A percentile compares a stretch with the other conserved stretches of the same genome.
These are phyloP conservation scores for Astyanax mexicanus DNA, from an alignment of 2,797 vertebrate species.

Conservation along the genomic window DNA sequence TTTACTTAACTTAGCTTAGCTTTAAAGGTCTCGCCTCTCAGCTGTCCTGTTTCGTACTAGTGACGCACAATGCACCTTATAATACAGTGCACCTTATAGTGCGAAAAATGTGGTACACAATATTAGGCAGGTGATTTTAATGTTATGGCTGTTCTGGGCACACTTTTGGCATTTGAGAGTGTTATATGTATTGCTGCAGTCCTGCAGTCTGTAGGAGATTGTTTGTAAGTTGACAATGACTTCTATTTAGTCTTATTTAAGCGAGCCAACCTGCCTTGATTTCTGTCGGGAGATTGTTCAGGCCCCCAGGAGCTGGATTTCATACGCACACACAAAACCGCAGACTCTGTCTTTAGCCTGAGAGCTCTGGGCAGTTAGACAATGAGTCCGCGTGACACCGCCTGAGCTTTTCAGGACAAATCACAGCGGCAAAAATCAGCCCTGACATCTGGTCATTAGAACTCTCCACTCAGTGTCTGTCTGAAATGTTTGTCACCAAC, in stretches of 20 bases:
- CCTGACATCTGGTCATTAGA: slow-evolving; percentile 70
- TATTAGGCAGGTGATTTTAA: too few relatives aligned
- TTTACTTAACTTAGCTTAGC: too few relatives aligned
- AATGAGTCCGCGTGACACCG: slow-evolving; percentile 18
- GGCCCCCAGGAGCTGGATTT: slow-evolving; percentile 31
- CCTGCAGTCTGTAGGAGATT: too few relatives aligned
- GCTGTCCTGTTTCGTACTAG: too few relatives aligned
- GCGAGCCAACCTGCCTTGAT: slow-evolving; percentile 6
- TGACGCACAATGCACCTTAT: too few relatives aligned
- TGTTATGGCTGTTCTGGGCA: too few relatives aligned
- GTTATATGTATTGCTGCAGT: too few relatives aligned
- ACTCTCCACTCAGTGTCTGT: slow-evolving; percentile 52
- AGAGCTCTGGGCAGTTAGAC: slow-evolving; percentile 37
- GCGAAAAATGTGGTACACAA: too few relatives aligned
- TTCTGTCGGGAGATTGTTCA: slow-evolving; percentile 31
- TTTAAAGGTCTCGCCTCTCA: too few relatives aligned
- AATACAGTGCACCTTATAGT: too few relatives aligned
- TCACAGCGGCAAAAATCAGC: slow-evolving; percentile 67
- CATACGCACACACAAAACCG: slow-evolving; percentile 24
- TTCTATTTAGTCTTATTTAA: slow-evolving; percentile 6
- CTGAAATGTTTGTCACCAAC: slow-evolving; percentile 62
- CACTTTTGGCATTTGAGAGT: too few relatives aligned
- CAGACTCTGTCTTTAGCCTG: slow-evolving; percentile 31
- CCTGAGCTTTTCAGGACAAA: slow-evolving; percentile 56
- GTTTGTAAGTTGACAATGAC: slow-evolving; percentile 1